Evolutionary conservation across 2,113 vertebrate species (phyloP).

Genomic region (Myiopsitta monachus): DNA sequence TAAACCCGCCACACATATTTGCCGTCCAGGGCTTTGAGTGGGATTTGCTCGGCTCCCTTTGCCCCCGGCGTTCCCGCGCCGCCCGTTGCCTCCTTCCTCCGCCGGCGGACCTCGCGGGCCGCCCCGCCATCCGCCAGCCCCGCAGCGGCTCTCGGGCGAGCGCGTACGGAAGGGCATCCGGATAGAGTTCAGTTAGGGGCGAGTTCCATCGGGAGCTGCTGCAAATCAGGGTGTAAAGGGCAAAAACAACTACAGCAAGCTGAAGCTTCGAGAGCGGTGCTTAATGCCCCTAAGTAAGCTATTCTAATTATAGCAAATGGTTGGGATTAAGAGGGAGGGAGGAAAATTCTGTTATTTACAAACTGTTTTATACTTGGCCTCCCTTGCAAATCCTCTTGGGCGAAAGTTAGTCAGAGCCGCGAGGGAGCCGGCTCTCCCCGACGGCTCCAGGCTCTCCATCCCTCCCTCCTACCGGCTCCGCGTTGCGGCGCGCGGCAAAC

Average conservation of each 20-base stretch:
- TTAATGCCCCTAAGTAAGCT: constrained; percentile 39
- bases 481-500: not conserved
- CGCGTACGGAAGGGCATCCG: not conserved
- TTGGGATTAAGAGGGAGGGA: constrained; percentile 1
- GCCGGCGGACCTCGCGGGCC: not conserved
- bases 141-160: accelerated
- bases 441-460: not conserved
- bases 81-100: not conserved
- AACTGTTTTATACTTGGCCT: not conserved
- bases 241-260: not conserved
- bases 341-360: constrained; percentile 27
- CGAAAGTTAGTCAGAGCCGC: not conserved
- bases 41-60: constrained; percentile 8
- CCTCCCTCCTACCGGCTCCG: not conserved
- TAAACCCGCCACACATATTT: not conserved
- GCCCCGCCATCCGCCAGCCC: too few species aligned
- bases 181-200: not conserved
- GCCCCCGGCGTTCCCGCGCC: not conserved
- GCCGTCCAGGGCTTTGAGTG: not conserved
- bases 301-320: constrained; percentile 37
- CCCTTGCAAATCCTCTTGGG: not conserved
- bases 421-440: not conserved
- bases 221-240: not conserved
- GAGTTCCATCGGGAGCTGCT: not conserved
- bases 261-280: not conserved